phyloP scores from a whole-genome alignment of 1,140 invertebrate genomes.

The Ladona fulva region DNA sequence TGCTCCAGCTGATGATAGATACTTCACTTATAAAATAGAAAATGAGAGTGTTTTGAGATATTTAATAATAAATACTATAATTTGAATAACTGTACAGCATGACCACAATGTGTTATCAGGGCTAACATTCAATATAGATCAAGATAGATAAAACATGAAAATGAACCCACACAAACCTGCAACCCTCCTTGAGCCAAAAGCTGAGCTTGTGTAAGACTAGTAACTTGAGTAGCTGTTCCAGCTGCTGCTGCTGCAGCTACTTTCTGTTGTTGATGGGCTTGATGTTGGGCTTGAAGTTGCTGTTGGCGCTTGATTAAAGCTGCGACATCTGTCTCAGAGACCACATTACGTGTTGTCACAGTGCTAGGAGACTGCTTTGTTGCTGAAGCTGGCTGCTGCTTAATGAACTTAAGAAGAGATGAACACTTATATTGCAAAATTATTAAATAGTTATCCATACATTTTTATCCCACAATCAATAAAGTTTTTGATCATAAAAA shows the following conservation, averaged over 20 bases:
- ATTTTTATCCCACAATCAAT: no score
- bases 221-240: slow-evolving; percentile 24
- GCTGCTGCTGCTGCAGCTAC: slow-evolving; percentile 31
- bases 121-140: no score
- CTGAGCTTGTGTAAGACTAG: slow-evolving; percentile 40
- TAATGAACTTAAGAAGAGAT: slow-evolving; percentile 21
- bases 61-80: no score
- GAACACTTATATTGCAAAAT: no score
- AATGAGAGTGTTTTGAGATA: no score
- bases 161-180: slow-evolving; percentile 29
- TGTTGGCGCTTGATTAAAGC: slow-evolving; percentile 58
- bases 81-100: no score
- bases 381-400: slow-evolving; percentile 29
- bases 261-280: slow-evolving; percentile 43
- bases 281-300: slow-evolving; percentile 45
- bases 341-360: slow-evolving; percentile 41
- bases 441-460: no score
- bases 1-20: no score
- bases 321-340: slow-evolving; percentile 57
- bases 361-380: slow-evolving; percentile 18
- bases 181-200: slow-evolving; percentile 46
- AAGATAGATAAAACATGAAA: no score
- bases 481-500: no score
- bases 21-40: no score
- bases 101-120: no score